These are phyloP conservation scores for Portunus trituberculatus DNA, from an alignment of 1,140 invertebrate genomes.

Conservation along the genomic window DNA sequence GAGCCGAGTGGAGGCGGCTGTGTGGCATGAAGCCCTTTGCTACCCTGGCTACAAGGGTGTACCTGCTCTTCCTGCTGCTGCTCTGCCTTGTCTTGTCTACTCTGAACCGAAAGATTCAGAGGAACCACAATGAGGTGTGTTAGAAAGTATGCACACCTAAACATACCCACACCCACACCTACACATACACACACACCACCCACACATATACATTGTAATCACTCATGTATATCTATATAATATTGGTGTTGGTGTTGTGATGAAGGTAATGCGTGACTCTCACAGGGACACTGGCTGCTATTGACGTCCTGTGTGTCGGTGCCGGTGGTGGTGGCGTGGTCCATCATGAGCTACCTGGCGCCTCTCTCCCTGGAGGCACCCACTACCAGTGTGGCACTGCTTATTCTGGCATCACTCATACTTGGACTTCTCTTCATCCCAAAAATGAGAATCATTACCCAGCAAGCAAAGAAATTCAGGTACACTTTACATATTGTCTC, in stretches of 20 bases:
- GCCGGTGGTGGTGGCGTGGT: constrained; percentile 65
- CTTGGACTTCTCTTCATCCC: constrained; percentile 66
- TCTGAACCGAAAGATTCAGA: constrained; percentile 65
- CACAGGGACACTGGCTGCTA: constrained; percentile 68
- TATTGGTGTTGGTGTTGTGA: too few species aligned
- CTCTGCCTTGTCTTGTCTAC: constrained; percentile 55
- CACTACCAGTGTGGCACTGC: constrained; percentile 66
- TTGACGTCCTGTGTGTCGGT: constrained; percentile 62
- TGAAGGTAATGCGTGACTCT: background rate
- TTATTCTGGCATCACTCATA: constrained; percentile 56
- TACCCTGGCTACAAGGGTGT: constrained; percentile 62
- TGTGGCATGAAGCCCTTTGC: constrained; percentile 63
- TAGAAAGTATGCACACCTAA: too few species aligned
- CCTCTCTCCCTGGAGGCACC: constrained; percentile 61
- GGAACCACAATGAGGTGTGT: constrained; percentile 73
- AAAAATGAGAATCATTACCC: constrained; percentile 71
- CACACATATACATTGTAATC: too few species aligned
- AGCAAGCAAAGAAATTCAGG: constrained; percentile 71
- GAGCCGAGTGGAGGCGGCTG: constrained; percentile 39
- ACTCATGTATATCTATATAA: too few species aligned
- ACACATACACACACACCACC: too few species aligned
- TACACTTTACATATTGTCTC: background rate
- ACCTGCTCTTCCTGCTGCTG: constrained; percentile 59
- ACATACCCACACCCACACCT: too few species aligned
- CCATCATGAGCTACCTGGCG: constrained; percentile 68